A percentile compares a stretch with the other conserved stretches of the same genome.
Conservation (phyloP, 1,140 invertebrate species). For the Himalopsyche phryganea region DNA sequence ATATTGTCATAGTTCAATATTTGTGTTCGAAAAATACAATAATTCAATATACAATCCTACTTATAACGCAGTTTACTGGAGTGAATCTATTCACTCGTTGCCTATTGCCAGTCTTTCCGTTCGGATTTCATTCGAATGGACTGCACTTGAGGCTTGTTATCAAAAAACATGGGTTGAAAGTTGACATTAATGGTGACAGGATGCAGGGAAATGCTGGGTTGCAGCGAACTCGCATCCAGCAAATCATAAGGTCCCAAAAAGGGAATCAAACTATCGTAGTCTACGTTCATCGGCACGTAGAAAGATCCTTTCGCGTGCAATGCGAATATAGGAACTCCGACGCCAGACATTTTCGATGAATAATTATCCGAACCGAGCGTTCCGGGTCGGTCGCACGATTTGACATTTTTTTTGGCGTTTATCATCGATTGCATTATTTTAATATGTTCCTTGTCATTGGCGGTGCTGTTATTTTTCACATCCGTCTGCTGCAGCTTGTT, state of each 20-base stretch:
- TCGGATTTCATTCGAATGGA: conserved; percentile 13
- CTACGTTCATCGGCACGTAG: conserved; percentile 87
- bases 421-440: conserved; percentile 3
- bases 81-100: no score
- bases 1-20: no score
- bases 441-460: not conserved
- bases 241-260: conserved; percentile 61
- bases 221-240: conserved; percentile 53
- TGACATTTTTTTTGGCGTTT: not conserved
- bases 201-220: conserved; percentile 70
- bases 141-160: conserved; percentile 9
- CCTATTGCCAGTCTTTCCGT: conserved; percentile 17
- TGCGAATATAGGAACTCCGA: conserved; percentile 30
- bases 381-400: not conserved
- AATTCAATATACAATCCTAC: no score
- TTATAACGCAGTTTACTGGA: no score
- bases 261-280: conserved; percentile 69
- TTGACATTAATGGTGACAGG: conserved; percentile 89
- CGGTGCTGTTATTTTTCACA: not conserved
- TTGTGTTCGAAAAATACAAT: no score
- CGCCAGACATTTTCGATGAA: conserved; percentile 16
- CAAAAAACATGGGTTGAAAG: conserved; percentile 52
- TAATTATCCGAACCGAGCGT: not conserved
- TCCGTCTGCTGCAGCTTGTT: conserved; percentile 11
- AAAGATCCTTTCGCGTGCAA: conserved; percentile 83